Conservation (phyloP, 2,113 vertebrate species). For the Chionodraco myersi region DNA sequence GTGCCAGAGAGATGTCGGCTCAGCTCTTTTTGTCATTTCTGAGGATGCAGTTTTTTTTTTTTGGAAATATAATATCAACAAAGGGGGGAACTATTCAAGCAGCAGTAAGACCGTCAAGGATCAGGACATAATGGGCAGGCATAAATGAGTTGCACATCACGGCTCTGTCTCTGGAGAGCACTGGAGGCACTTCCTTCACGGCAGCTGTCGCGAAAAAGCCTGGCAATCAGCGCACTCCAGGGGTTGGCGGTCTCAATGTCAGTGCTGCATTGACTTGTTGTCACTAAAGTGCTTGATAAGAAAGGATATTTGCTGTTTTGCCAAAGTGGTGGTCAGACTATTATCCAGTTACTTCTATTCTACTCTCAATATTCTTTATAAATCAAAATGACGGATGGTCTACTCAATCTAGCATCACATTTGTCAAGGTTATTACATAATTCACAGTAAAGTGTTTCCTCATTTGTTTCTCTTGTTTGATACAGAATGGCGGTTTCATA, state of each 20-base stretch:
- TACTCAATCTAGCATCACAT: background rate
- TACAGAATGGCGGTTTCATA: slow-evolving; percentile 2
- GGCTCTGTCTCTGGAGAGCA: slow-evolving; percentile 5
- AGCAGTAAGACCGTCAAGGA: background rate
- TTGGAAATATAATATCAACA: no score
- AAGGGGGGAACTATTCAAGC: background rate
- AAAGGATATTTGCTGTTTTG: background rate
- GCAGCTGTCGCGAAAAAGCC: slow-evolving; percentile 7
- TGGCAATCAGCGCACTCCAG: slow-evolving; percentile 7
- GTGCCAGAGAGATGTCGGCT: slow-evolving; percentile 14
- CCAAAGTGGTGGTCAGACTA: background rate
- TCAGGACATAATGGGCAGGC: background rate
- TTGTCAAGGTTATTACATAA: background rate
- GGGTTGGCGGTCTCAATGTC: slow-evolving; percentile 9
- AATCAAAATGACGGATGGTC: background rate
- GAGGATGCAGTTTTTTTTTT: background rate
- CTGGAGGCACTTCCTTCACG: slow-evolving; percentile 33
- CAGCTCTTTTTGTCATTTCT: slow-evolving; percentile 22
- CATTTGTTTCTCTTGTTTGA: slow-evolving; percentile 12
- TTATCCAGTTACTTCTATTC: background rate
- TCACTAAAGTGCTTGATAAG: background rate
- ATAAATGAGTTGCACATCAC: background rate
- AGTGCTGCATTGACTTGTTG: background rate
- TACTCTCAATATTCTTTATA: background rate
- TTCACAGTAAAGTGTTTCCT: background rate